Conservation (phyloP, 64 coral and sea anemone species). For the Pocillopora verrucosa region DNA sequence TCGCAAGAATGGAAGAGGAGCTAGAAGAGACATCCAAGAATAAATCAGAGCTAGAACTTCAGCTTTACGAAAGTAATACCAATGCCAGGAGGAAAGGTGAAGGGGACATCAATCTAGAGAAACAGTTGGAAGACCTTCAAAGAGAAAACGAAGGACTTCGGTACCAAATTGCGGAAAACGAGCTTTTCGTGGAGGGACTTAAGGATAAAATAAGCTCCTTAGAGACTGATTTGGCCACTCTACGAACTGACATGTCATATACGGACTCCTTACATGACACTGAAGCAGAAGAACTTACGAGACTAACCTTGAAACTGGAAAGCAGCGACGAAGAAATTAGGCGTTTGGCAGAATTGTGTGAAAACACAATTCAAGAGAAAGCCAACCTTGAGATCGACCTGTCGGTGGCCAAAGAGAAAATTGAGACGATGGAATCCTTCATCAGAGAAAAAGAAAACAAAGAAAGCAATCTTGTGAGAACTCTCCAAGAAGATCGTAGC, state of each 20-base stretch:
- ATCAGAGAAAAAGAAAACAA: conserved; percentile 7
- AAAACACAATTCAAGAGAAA: conserved; percentile 22
- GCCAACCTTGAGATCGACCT: conserved; percentile 26
- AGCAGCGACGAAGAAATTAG: conserved; percentile 24
- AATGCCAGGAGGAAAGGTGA: not conserved
- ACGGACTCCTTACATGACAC: conserved; percentile 20
- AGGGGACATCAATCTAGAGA: not conserved
- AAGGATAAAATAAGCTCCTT: conserved; percentile 26
- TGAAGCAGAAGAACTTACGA: conserved; percentile 5
- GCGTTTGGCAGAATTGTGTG: conserved; percentile 1
- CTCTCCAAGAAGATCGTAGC: conserved; percentile 27
- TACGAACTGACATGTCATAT: conserved; percentile 7
- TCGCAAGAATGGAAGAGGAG: conserved; percentile 34
- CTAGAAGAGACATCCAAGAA: not conserved
- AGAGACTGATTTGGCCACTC: conserved; percentile 9
- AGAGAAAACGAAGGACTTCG: not conserved
- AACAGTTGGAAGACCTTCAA: conserved; percentile 3
- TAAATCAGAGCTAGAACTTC: not conserved
- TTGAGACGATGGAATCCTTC: conserved; percentile 27
- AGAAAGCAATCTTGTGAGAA: conserved; percentile 29
- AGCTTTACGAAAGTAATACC: conserved; percentile 13
- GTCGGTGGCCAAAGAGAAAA: conserved; percentile 26
- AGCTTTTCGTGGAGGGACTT: conserved; percentile 1
- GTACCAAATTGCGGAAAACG: not conserved
- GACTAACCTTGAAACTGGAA: conserved; percentile 9